phyloP scores from a whole-genome alignment of 2,888 invertebrate genomes.

The Drosophila kanekoi region DNA sequence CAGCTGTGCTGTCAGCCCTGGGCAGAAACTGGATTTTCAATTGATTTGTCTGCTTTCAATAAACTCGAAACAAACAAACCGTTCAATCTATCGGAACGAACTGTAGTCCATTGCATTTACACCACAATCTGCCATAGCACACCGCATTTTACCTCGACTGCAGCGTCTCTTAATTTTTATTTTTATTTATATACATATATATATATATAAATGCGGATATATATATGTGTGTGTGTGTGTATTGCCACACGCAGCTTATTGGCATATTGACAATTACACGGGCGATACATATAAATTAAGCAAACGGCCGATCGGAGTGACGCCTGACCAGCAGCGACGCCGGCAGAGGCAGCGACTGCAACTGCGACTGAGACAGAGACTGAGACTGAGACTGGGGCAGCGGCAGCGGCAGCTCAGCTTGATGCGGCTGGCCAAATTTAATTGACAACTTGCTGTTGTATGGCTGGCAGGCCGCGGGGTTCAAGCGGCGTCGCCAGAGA shows the following conservation, averaged over 20 bases:
- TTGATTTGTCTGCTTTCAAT: constrained; percentile 79
- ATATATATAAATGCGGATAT: constrained; percentile 3
- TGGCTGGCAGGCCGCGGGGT: constrained; percentile 31
- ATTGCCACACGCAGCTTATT: constrained; percentile 75
- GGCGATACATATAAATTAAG: constrained; percentile 80
- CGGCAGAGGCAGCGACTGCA: constrained; percentile 3
- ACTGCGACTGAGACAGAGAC: constrained; percentile 9
- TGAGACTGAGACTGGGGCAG: constrained; percentile 5
- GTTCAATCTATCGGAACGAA: constrained; percentile 55
- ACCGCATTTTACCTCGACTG: background rate
- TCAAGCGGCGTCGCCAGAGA: constrained; percentile 17
- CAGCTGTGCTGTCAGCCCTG: constrained; percentile 55
- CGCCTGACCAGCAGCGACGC: constrained; percentile 30
- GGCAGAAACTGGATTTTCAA: constrained; percentile 51
- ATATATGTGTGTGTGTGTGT: constrained; percentile 21
- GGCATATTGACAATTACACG: constrained; percentile 82
- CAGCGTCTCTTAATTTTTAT: constrained; percentile 39
- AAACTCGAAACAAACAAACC: constrained; percentile 71
- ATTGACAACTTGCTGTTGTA: constrained; percentile 79
- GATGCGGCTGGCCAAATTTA: constrained; percentile 80
- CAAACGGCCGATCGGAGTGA: constrained; percentile 59
- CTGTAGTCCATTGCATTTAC: constrained; percentile 27
- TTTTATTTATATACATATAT: constrained; percentile 31
- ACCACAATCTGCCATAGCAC: background rate
- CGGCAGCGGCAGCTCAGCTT: constrained; percentile 55